These are phyloP conservation scores for Coregonus ussuriensis DNA, from an alignment of 2,797 vertebrate species.

Conservation along the genomic window DNA sequence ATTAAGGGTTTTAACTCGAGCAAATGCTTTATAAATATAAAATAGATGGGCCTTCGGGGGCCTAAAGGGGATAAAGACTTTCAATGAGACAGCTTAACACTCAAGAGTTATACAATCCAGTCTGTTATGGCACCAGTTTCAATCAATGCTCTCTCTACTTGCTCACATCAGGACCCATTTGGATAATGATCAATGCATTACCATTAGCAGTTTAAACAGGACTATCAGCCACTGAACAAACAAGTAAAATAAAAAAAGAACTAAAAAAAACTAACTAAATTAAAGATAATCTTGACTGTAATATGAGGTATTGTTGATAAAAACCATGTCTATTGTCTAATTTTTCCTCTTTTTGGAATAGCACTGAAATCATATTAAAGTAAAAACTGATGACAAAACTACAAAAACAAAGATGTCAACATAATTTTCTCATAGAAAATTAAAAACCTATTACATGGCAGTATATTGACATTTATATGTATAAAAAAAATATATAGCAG, in stretches of 20 bases:
- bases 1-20: slow-evolving; percentile 66
- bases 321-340: slow-evolving; percentile 78
- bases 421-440: slow-evolving; percentile 96
- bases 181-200: slow-evolving; percentile 74
- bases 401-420: slow-evolving; percentile 85
- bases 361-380: slow-evolving; percentile 89
- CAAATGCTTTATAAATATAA: slow-evolving; percentile 79
- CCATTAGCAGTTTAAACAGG: slow-evolving; percentile 68
- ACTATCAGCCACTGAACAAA: slow-evolving; percentile 78
- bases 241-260: slow-evolving; percentile 65
- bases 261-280: slow-evolving; percentile 62
- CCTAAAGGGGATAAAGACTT: slow-evolving; percentile 74
- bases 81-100: slow-evolving; percentile 80
- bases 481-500: slow-evolving; percentile 90
- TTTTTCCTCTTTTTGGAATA: slow-evolving; percentile 85
- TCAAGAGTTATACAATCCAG: slow-evolving; percentile 76
- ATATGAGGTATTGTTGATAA: slow-evolving; percentile 96
- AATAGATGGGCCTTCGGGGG: slow-evolving; percentile 65
- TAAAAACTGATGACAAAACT: slow-evolving; percentile 87
- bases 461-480: slow-evolving; percentile 89
- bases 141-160: slow-evolving; percentile 65
- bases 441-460: slow-evolving; percentile 89
- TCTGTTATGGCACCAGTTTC: slow-evolving; percentile 78
- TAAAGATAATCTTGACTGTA: slow-evolving; percentile 82
- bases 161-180: slow-evolving; percentile 76